Percentiles rank a stretch among this genome's conserved stretches.
Evolutionary conservation across 1,140 invertebrate species (phyloP).

Genomic region (Uloborus diversus): DNA sequence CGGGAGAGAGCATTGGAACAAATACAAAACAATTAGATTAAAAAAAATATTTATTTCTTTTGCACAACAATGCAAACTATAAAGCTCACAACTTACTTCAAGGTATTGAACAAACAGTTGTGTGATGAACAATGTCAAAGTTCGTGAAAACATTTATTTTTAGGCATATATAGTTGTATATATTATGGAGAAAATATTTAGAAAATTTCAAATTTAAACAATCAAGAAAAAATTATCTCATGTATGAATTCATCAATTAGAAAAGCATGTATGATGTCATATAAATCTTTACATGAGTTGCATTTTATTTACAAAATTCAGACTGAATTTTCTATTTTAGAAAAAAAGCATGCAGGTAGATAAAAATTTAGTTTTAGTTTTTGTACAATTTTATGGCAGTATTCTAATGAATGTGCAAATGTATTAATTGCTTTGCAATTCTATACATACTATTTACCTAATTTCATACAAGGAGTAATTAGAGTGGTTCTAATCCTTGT

Average conservation of each 20-base stretch:
- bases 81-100: conserved; percentile 53
- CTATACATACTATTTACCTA: conserved; percentile 33
- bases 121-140: conserved; percentile 49
- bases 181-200: conserved; percentile 53
- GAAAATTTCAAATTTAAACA: conserved; percentile 41
- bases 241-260: conserved; percentile 32
- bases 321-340: conserved; percentile 25
- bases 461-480: conserved; percentile 23
- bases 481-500: not conserved
- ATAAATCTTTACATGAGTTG: conserved; percentile 27
- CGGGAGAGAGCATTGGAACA: no score
- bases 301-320: conserved; percentile 29
- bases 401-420: conserved; percentile 30
- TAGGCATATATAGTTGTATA: conserved; percentile 27
- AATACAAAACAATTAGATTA: conserved; percentile 30
- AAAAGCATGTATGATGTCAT: conserved; percentile 39
- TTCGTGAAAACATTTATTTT: conserved; percentile 51
- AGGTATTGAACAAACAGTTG: conserved; percentile 45
- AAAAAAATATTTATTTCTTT: conserved; percentile 54
- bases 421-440: conserved; percentile 4
- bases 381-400: conserved; percentile 53
- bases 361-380: conserved; percentile 45
- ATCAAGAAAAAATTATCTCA: conserved; percentile 29
- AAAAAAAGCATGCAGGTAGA: conserved; percentile 39
- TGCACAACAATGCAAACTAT: conserved; percentile 56